Conservation (phyloP, 2,113 vertebrate species). For the Brienomyrus longianalis region DNA sequence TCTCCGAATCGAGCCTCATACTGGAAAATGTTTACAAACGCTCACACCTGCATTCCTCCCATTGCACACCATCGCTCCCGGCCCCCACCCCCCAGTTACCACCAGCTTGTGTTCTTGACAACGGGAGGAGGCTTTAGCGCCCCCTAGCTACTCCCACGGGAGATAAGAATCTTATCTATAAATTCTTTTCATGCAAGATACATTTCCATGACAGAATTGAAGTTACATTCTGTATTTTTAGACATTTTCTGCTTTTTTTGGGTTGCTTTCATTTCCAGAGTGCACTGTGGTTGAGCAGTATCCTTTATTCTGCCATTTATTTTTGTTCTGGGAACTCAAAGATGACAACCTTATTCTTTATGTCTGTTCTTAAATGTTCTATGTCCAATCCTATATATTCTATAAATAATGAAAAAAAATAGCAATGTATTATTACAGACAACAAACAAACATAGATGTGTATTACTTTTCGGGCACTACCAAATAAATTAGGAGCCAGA, state of each 20-base stretch:
- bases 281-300: neutral
- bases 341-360: neutral
- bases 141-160: neutral
- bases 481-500: neutral
- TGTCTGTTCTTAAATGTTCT: neutral
- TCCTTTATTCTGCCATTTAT: neutral
- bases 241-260: neutral
- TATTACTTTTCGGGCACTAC: neutral
- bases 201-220: neutral
- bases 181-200: neutral
- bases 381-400: neutral
- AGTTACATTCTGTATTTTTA: neutral
- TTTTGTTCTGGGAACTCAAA: neutral
- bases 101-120: neutral
- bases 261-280: neutral
- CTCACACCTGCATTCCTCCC: neutral
- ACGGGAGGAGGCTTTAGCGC: neutral
- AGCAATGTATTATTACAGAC: neutral
- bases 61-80: neutral
- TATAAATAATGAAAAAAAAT: neutral
- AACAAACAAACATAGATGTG: neutral
- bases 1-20: neutral
- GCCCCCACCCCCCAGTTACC: neutral
- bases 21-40: neutral
- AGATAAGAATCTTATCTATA: neutral